Conservation (phyloP, 2,888 invertebrate species). For the Galerucella pusilla region DNA sequence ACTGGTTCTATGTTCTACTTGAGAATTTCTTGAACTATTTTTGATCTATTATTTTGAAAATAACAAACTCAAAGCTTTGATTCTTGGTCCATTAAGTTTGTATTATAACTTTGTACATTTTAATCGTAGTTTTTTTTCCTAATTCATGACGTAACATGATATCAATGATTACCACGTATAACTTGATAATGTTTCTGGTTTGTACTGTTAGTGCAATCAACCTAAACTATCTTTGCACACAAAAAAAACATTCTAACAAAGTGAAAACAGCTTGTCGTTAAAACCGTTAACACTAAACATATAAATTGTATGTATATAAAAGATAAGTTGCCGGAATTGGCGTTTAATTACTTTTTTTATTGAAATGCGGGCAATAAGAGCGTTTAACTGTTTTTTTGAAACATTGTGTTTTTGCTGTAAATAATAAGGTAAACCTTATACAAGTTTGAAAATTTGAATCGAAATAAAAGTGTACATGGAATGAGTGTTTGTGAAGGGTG, state of each 20-base stretch:
- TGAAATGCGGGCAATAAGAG: background rate
- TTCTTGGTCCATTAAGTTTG: no score
- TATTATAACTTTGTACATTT: no score
- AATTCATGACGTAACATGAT: background rate
- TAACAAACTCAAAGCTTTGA: no score
- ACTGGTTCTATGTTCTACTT: no score
- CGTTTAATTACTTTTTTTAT: background rate
- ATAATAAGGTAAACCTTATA: background rate
- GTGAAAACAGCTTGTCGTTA: conserved; percentile 3
- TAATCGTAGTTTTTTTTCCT: background rate
- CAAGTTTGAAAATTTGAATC: background rate
- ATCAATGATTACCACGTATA: conserved; percentile 16
- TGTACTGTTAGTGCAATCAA: background rate
- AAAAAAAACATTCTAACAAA: conserved; percentile 7
- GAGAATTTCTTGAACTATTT: no score
- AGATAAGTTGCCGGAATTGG: background rate
- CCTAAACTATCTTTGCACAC: background rate
- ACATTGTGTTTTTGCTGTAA: background rate
- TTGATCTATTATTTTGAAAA: no score
- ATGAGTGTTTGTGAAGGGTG: no score
- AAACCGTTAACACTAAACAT: background rate
- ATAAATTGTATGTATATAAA: conserved; percentile 1
- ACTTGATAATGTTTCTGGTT: background rate
- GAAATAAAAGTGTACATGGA: no score
- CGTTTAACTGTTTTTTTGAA: background rate